Conservation (phyloP, 2,888 invertebrate genomes). For the Lasioglossum lativentre region DNA sequence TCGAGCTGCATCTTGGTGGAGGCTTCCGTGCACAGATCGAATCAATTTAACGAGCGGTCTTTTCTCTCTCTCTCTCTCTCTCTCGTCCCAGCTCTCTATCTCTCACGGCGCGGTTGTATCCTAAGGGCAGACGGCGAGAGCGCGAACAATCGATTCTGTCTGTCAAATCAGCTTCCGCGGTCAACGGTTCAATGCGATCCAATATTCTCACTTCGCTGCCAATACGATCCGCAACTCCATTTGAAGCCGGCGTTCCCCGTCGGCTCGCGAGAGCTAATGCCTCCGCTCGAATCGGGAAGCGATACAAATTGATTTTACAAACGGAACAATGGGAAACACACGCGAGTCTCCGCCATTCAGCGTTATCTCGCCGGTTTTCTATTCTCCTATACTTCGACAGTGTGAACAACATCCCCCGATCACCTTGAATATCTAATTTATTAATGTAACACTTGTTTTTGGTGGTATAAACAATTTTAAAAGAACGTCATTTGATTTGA, state of each 20-base stretch:
- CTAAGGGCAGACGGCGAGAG: conserved; percentile 43
- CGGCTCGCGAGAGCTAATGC: conserved; percentile 66
- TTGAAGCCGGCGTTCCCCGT: conserved; percentile 53
- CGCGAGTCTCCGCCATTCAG: conserved; percentile 13
- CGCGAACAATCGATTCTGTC: conserved; percentile 72
- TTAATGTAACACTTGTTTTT: neutral
- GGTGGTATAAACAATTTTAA: neutral
- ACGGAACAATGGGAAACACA: conserved; percentile 63
- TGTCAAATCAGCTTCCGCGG: conserved; percentile 77
- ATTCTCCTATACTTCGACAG: neutral
- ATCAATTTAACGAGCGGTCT: conserved; percentile 3
- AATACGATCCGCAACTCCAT: conserved; percentile 73
- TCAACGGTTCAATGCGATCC: conserved; percentile 78
- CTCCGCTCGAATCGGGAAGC: conserved; percentile 64
- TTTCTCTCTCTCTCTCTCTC: neutral
- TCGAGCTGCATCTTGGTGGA: neutral
- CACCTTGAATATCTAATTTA: neutral
- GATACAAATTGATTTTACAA: conserved; percentile 76
- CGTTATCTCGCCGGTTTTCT: conserved; percentile 5
- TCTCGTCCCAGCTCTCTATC: neutral
- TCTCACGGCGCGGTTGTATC: conserved; percentile 17
- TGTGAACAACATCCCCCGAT: neutral
- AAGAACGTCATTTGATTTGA: neutral
- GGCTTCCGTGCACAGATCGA: neutral
- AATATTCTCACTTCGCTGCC: conserved; percentile 79